Evolutionary conservation across 2,888 invertebrate species (phyloP).

Genomic region (Griposia aprilina): DNA sequence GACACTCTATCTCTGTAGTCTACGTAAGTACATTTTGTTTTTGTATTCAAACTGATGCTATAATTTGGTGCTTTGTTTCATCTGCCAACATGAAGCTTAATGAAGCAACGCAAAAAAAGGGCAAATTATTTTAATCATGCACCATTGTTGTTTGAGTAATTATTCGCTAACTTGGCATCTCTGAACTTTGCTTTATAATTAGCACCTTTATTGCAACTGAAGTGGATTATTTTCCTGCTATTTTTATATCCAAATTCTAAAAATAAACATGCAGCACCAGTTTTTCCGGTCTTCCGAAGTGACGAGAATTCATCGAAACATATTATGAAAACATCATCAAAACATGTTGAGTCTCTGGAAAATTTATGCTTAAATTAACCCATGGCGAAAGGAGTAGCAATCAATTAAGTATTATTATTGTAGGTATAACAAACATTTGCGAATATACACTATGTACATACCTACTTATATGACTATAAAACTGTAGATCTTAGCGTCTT

Average conservation of each 20-base stretch:
- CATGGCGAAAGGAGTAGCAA: background rate
- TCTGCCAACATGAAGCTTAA: background rate
- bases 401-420: no score
- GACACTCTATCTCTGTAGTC: no score
- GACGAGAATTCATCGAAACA: background rate
- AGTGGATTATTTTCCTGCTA: background rate
- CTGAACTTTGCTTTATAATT: constrained; percentile 3
- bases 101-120: background rate
- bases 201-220: background rate
- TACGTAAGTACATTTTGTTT: no score
- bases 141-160: background rate
- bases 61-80: no score
- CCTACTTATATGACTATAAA: background rate
- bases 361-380: background rate
- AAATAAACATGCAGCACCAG: background rate
- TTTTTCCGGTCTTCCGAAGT: background rate
- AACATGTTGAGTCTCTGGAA: background rate
- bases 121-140: background rate
- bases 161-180: background rate
- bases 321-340: background rate
- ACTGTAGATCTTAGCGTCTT: background rate
- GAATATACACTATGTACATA: background rate
- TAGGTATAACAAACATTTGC: background rate
- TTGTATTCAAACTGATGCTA: no score
- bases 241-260: background rate